Evolutionary conservation across 2,888 invertebrate genomes (phyloP), one percentile per base, ranked within the genome.

Genomic region (Noctua pronuba): DNA sequence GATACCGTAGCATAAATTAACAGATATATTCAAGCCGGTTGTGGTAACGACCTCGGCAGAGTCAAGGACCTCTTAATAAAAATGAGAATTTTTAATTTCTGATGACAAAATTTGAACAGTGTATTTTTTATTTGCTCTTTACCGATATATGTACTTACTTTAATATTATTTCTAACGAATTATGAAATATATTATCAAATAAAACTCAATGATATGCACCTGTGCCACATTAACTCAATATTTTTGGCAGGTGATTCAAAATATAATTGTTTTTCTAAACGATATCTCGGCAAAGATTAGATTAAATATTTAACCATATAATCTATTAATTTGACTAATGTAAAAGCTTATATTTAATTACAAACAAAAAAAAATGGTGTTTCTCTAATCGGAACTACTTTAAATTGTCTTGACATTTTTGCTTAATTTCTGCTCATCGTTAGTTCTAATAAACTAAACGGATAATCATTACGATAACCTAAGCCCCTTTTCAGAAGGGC

Each of bases 11-110:
- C 24, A 44, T 78, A 16, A 49, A 68, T 79, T 79, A 60, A 65
- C 52, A 69, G 1, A 35, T 83, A 75, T 75, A 13, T 38, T 80
- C n/a, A 67, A 84, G 28, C 83, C 66, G 70, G 70, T 83, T 84
- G 18, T 46, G 6, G n/a, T 11, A 5, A 1, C 38, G n/a, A 38
- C n/a, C 46, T 65, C 5, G 6, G 52, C 38, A 46, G 44, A 83
- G 84, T 73, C 73, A 82, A 79, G 71, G 79, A 79, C 52, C 82
- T 82, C 64, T 70, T 16, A 16, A 13, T 6, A 21, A n/a, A 72
- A 73, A 46, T 4, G 7, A 10, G 11, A 52, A 24, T 52, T 44
- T 28, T 8, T 18, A 8, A 18, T 31, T 28, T 28, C 16, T 18
- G 3, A 10, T 31, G 18, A 60, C 18, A 58, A 18, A 18, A 60